phyloP scores from a whole-genome alignment of 2,888 invertebrate species.

The Epirrhoe tristata region DNA sequence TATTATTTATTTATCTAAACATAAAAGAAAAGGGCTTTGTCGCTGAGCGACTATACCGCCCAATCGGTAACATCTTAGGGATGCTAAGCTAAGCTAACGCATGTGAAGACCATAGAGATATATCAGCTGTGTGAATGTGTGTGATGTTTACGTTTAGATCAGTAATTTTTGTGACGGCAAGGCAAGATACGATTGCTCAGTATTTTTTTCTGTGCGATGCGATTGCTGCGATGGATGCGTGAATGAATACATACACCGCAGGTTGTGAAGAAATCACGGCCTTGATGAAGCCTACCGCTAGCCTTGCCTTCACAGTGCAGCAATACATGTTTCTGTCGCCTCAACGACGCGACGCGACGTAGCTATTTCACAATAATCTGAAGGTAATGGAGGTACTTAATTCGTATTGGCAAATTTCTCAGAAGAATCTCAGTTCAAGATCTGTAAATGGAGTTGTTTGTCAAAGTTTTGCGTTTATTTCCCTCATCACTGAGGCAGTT shows the following conservation, averaged over 20 bases:
- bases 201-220: no score
- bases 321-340: constrained; percentile 27
- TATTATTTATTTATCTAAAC: no score
- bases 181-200: no score
- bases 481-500: constrained; percentile 67
- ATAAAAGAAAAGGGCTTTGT: no score
- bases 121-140: no score
- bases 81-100: no score
- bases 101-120: no score
- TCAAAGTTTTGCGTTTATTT: constrained; percentile 64
- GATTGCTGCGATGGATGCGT: no score
- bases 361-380: constrained; percentile 47
- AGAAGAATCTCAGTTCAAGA: constrained; percentile 22
- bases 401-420: constrained; percentile 23
- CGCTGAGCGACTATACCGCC: no score
- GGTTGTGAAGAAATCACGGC: constrained; percentile 11
- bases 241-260: not conserved
- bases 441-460: constrained; percentile 65
- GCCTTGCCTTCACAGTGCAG: constrained; percentile 20
- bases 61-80: no score
- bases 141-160: no score
- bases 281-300: constrained; percentile 21
- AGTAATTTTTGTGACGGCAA: no score
- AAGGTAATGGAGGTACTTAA: constrained; percentile 47
- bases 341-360: constrained; percentile 11